Conservation (phyloP, 2,113 vertebrate genomes). For the Callaeas wilsoni region DNA sequence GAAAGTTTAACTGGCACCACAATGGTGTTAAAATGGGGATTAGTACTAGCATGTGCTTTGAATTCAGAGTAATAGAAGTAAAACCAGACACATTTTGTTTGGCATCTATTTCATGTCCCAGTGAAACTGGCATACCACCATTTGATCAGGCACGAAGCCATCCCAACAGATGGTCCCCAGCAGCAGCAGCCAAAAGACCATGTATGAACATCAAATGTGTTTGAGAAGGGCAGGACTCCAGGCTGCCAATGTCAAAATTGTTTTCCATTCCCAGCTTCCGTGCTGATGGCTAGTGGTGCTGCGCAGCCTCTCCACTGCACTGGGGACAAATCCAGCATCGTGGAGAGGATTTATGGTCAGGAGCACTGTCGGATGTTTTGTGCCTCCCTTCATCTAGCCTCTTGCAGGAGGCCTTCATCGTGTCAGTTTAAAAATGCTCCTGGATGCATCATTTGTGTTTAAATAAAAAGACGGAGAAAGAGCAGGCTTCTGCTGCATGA, state of each 20-base stretch:
- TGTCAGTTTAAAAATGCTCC: not conserved
- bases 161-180: slow-evolving; percentile 72
- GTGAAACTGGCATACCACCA: slow-evolving; percentile 58
- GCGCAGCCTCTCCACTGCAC: not conserved
- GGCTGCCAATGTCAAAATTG: slow-evolving; percentile 67
- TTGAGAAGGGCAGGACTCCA: slow-evolving; percentile 66
- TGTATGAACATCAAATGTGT: slow-evolving; percentile 77
- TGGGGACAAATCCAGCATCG: not conserved
- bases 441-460: not conserved
- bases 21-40: slow-evolving; percentile 57
- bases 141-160: slow-evolving; percentile 67
- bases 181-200: slow-evolving; percentile 74
- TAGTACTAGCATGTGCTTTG: slow-evolving; percentile 53
- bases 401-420: not conserved
- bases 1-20: slow-evolving; percentile 41
- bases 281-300: slow-evolving; percentile 21
- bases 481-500: not conserved
- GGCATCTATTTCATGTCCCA: slow-evolving; percentile 60
- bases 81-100: slow-evolving; percentile 54
- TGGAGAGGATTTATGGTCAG: not conserved
- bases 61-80: slow-evolving; percentile 53
- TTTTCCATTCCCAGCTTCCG: slow-evolving; percentile 70
- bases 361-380: not conserved
- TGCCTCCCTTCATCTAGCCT: not conserved
- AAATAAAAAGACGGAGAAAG: not conserved